phyloP scores from a whole-genome alignment of 1,140 invertebrate genomes.

The Megalonaias nervosa region DNA sequence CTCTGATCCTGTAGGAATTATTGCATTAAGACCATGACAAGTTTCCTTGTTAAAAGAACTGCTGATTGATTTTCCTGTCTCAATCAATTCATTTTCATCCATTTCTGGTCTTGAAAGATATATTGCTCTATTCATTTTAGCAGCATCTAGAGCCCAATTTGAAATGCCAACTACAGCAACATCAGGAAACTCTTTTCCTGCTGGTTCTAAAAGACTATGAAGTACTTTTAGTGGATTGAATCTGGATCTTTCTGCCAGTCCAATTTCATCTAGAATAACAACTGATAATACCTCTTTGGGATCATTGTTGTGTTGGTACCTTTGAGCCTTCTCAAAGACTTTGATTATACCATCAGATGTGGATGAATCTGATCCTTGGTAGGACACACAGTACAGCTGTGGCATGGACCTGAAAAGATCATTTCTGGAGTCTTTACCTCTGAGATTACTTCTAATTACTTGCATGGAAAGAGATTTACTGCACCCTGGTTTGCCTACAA shows the following conservation, averaged over 20 bases:
- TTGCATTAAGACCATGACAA: too few relatives aligned
- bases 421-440: constrained; percentile 47
- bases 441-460: too few relatives aligned
- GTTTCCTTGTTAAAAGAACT: not conserved
- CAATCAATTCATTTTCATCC: constrained; percentile 42
- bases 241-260: constrained; percentile 47
- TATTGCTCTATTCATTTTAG: constrained; percentile 57
- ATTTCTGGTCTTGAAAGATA: constrained; percentile 46
- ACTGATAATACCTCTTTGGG: constrained; percentile 44
- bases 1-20: too few relatives aligned
- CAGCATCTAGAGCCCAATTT: constrained; percentile 60
- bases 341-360: constrained; percentile 54
- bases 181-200: constrained; percentile 18
- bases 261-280: constrained; percentile 55
- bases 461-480: constrained; percentile 62
- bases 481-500: constrained; percentile 63
- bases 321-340: constrained; percentile 44
- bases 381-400: constrained; percentile 50
- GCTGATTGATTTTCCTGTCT: constrained; percentile 38
- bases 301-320: constrained; percentile 39
- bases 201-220: constrained; percentile 46
- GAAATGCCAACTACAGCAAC: constrained; percentile 57
- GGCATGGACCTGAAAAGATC: constrained; percentile 53
- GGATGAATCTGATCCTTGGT: constrained; percentile 50
- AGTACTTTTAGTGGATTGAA: constrained; percentile 46